These are phyloP conservation scores for Archocentrus centrarchus DNA, from an alignment of 2,113 vertebrate genomes.

Conservation along the genomic window DNA sequence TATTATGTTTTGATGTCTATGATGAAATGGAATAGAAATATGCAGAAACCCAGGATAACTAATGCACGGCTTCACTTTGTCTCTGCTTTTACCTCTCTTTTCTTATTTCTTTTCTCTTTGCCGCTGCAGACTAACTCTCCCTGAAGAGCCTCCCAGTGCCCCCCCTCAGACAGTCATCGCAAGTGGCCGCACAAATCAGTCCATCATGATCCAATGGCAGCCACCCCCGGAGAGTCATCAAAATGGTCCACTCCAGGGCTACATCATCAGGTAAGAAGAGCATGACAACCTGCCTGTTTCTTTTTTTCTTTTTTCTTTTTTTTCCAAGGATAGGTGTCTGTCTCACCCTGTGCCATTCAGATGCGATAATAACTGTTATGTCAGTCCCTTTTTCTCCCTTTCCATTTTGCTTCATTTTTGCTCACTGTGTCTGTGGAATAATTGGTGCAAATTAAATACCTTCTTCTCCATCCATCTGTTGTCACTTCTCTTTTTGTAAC, in stretches of 20 bases:
- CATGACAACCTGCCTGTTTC: conserved; percentile 33
- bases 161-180: conserved; percentile 96
- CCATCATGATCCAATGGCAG: conserved; percentile 99
- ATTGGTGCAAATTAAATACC: conserved; percentile 70
- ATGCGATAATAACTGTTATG: conserved; percentile 62
- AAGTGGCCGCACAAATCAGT: conserved; percentile 97
- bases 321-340: conserved; percentile 17
- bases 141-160: conserved; percentile 94
- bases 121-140: conserved; percentile 88
- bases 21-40: conserved; percentile 77
- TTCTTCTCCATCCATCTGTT: conserved; percentile 52
- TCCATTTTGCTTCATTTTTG: conserved; percentile 48
- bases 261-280: conserved; percentile 90
- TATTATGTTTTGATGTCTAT: conserved; percentile 59
- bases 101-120: conserved; percentile 1
- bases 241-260: conserved; percentile 94
- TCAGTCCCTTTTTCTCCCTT: conserved; percentile 51
- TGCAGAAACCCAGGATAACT: conserved; percentile 65
- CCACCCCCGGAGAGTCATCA: conserved; percentile 94
- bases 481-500: conserved; percentile 39
- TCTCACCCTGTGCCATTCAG: conserved; percentile 46
- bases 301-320: background rate
- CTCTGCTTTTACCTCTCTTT: conserved; percentile 28
- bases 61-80: conserved; percentile 50
- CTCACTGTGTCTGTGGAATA: conserved; percentile 53